Percentiles rank a stretch among this genome's conserved stretches.
phyloP scores from a whole-genome alignment of 2,888 invertebrate species.

The Margaritifera margaritifera region DNA sequence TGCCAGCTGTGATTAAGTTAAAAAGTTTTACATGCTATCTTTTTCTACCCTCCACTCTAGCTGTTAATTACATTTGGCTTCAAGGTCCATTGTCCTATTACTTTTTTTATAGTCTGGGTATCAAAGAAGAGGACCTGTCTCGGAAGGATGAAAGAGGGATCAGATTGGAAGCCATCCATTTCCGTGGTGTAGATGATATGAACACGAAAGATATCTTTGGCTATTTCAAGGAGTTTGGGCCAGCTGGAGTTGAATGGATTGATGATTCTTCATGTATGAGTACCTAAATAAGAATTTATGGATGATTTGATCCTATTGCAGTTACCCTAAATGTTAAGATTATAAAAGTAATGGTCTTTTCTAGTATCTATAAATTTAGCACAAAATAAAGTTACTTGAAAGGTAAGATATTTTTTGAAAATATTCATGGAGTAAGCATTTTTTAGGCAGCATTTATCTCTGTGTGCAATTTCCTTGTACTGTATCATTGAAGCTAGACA shows the following conservation, averaged over 20 bases:
- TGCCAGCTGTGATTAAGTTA: too few relatives aligned
- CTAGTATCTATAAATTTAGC: not conserved
- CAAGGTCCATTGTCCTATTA: not conserved
- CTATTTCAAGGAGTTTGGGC: constrained; percentile 85
- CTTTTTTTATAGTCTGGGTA: constrained; percentile 74
- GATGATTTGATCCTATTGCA: not conserved
- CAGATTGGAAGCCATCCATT: constrained; percentile 80
- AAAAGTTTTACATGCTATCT: not conserved
- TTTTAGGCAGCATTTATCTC: too few relatives aligned
- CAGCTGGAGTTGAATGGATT: constrained; percentile 87
- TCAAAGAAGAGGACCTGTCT: constrained; percentile 56
- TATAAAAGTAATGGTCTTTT: not conserved
- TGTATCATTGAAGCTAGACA: too few relatives aligned
- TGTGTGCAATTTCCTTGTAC: too few relatives aligned
- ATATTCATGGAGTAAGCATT: too few relatives aligned
- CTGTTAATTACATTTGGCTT: too few relatives aligned
- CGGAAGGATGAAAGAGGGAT: constrained; percentile 62
- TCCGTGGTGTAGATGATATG: constrained; percentile 84
- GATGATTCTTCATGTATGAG: constrained; percentile 83
- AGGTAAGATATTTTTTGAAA: not conserved
- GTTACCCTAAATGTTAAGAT: too few relatives aligned
- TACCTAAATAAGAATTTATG: not conserved
- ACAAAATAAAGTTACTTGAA: not conserved
- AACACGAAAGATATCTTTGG: constrained; percentile 85
- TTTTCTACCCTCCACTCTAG: not conserved